These are phyloP conservation scores for Ctenochaetus hawaiiensis DNA, from an alignment of 2,797 vertebrate genomes.

Conservation along the genomic window DNA sequence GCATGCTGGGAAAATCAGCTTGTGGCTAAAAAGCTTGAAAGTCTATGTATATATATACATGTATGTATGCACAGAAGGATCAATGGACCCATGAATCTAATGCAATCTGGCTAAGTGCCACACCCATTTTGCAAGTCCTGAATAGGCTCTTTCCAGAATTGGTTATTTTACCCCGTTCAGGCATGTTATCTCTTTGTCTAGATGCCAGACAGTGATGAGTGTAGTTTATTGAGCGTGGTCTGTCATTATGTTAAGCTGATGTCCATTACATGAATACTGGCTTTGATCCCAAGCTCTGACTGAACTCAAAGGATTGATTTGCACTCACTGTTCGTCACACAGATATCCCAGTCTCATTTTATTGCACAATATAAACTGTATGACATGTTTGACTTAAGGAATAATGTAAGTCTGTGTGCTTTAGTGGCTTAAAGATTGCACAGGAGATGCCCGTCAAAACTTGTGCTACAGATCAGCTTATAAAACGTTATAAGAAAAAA, in stretches of 20 bases:
- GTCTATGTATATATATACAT: not conserved
- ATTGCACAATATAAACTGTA: slow-evolving; percentile 19
- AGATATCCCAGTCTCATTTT: slow-evolving; percentile 32
- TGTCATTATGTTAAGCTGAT: slow-evolving; percentile 69
- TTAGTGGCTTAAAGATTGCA: not conserved
- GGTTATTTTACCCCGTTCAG: slow-evolving; percentile 49
- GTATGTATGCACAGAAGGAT: slow-evolving; percentile 20
- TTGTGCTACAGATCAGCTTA: not conserved
- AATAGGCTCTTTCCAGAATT: slow-evolving; percentile 35
- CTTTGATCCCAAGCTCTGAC: slow-evolving; percentile 45
- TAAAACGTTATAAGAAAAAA: too few relatives aligned
- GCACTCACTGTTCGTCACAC: slow-evolving; percentile 63
- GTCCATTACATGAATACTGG: slow-evolving; percentile 63
- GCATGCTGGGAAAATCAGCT: slow-evolving; percentile 20
- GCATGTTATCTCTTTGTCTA: slow-evolving; percentile 48
- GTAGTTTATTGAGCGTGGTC: slow-evolving; percentile 55
- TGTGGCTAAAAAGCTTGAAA: slow-evolving; percentile 16
- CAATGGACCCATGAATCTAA: slow-evolving; percentile 1
- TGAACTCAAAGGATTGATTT: slow-evolving; percentile 64
- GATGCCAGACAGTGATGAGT: slow-evolving; percentile 47
- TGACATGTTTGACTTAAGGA: slow-evolving; percentile 12
- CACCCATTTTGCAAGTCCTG: slow-evolving; percentile 27
- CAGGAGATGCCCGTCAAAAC: not conserved
- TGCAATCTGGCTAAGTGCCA: slow-evolving; percentile 39
- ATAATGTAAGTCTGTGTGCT: not conserved